phyloP scores from a whole-genome alignment of 1,140 invertebrate genomes.

The Lamellibrachia luymesi region DNA sequence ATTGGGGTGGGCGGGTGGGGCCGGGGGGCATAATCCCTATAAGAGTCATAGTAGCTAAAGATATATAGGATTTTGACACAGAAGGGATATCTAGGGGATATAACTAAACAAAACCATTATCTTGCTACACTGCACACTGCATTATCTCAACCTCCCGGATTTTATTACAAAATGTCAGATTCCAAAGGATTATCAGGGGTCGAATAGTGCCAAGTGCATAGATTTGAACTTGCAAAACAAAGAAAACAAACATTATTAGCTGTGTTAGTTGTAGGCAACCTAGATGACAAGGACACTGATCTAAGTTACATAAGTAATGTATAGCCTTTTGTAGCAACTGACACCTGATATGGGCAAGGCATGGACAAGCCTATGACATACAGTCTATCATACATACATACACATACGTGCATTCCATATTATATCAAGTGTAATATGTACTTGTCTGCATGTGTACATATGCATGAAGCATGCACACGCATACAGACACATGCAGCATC shows the following conservation, averaged over 20 bases:
- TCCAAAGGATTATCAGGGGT: neutral
- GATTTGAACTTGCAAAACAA: neutral
- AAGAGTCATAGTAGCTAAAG: neutral
- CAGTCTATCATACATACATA: neutral
- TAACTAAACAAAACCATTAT: neutral
- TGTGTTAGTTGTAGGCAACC: too few species aligned
- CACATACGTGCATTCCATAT: neutral
- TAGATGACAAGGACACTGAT: too few species aligned
- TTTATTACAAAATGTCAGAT: neutral
- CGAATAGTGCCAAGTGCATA: neutral
- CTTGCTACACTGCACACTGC: neutral
- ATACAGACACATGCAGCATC: neutral
- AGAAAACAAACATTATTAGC: neutral
- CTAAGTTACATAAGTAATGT: too few species aligned
- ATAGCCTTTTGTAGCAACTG: neutral
- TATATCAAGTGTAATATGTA: neutral
- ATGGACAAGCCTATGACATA: neutral
- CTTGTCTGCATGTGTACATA: neutral
- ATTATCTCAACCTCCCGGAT: neutral
- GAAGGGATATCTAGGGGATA: neutral
- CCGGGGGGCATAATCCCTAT: neutral
- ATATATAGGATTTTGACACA: neutral
- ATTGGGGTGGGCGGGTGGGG: neutral
- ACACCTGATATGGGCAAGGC: neutral
- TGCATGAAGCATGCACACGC: neutral